phyloP scores from a whole-genome alignment of 2,797 vertebrate species.

The Pygocentrus nattereri region DNA sequence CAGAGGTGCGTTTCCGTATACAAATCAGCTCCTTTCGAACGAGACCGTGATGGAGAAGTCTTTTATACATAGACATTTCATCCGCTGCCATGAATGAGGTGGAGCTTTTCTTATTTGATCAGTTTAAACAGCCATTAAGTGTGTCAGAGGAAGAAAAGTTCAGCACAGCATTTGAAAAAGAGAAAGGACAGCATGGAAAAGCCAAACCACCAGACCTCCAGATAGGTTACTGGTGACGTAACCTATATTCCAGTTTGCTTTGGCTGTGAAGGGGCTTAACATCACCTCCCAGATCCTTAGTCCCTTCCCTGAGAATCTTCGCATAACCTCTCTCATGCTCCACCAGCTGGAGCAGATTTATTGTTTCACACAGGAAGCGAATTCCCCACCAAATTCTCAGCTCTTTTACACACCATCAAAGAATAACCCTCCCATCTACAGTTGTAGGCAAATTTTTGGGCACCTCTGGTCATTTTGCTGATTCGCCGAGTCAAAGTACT shows the following conservation, averaged over 20 bases:
- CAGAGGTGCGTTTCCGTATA: neutral
- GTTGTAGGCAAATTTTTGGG: no score
- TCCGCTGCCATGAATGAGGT: no score
- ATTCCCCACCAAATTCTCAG: neutral
- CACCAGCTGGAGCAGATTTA: conserved; percentile 29
- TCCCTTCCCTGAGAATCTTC: conserved; percentile 19
- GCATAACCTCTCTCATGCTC: conserved; percentile 32
- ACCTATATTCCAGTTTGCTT: conserved; percentile 6
- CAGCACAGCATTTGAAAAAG: neutral
- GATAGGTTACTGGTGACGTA: neutral
- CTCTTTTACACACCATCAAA: neutral
- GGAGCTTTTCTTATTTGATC: no score
- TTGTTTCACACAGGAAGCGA: conserved; percentile 19
- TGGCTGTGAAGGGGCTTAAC: neutral
- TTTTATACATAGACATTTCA: no score
- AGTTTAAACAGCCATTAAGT: neutral
- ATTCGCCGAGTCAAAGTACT: no score
- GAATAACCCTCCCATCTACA: neutral
- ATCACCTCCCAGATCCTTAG: neutral
- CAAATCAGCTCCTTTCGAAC: neutral
- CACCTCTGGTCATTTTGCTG: no score
- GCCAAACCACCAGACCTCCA: neutral
- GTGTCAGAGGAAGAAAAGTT: neutral
- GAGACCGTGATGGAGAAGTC: no score
- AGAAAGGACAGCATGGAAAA: conserved; percentile 4